Conservation (phyloP, 2,797 vertebrate species). For the Sebastes itinus region DNA sequence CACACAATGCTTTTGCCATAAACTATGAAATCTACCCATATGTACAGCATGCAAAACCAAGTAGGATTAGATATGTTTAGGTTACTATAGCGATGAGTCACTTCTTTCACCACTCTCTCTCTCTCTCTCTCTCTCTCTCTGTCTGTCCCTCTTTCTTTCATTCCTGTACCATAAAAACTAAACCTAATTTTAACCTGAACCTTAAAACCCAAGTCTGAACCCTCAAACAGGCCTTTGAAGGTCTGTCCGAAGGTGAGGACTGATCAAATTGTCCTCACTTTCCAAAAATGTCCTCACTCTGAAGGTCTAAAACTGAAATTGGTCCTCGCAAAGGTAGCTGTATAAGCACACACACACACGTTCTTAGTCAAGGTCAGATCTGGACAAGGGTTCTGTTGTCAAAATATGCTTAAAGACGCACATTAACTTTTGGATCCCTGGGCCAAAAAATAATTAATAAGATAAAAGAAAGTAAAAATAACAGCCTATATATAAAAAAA, state of each 20-base stretch:
- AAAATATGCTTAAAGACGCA: slow-evolving; percentile 29
- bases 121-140: background rate
- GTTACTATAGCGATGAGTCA: background rate
- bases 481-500: background rate
- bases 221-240: no score
- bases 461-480: background rate
- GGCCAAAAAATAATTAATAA: background rate
- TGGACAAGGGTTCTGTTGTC: slow-evolving; percentile 43
- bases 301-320: no score
- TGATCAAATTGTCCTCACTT: no score
- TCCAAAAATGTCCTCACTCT: no score
- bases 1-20: background rate
- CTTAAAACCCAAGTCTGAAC: no score
- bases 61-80: background rate
- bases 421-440: background rate
- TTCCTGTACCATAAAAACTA: background rate
- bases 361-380: slow-evolving; percentile 67
- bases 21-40: background rate
- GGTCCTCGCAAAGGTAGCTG: no score
- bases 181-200: no score
- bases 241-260: no score
- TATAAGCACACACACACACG: background rate
- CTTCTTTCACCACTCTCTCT: background rate
- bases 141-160: background rate
- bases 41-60: background rate